A percentile compares a stretch with the other conserved stretches of the same genome.
phyloP scores from a whole-genome alignment of 2,888 invertebrate species.

The Acanthosoma haemorrhoidale region DNA sequence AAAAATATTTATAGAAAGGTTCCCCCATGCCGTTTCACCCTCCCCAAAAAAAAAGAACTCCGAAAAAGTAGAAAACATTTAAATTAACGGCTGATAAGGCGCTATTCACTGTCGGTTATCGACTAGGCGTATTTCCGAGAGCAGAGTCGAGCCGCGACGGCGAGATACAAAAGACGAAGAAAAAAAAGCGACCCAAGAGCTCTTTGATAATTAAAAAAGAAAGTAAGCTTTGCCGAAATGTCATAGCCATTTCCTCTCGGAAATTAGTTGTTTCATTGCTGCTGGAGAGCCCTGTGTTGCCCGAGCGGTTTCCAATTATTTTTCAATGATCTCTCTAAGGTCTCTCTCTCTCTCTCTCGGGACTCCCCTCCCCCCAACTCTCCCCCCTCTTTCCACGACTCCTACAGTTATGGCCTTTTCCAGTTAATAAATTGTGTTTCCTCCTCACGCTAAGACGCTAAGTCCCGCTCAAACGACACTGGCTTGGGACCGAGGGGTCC shows the following conservation, averaged over 20 bases:
- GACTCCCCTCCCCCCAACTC: slow-evolving; percentile 13
- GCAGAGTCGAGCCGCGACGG: not conserved
- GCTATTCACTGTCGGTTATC: no score
- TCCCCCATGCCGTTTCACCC: no score
- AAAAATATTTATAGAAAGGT: no score
- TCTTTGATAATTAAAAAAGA: slow-evolving; percentile 16
- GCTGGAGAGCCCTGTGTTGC: not conserved
- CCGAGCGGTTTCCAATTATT: slow-evolving; percentile 36
- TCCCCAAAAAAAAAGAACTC: no score
- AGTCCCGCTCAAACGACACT: not conserved
- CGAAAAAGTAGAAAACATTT: no score
- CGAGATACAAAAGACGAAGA: not conserved
- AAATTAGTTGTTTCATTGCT: slow-evolving; percentile 32
- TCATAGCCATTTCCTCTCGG: slow-evolving; percentile 37
- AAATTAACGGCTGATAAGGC: no score
- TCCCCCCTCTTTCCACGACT: not conserved
- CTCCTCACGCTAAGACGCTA: not conserved
- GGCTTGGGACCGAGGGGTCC: no score
- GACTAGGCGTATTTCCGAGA: not conserved
- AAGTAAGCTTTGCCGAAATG: slow-evolving; percentile 13
- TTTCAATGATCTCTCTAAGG: slow-evolving; percentile 34
- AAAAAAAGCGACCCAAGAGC: not conserved
- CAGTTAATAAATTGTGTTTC: slow-evolving; percentile 14
- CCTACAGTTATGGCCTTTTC: not conserved
- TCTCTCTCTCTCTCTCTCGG: not conserved